Conservation (phyloP, 2,888 invertebrate species). For the Drosophila greeni region DNA sequence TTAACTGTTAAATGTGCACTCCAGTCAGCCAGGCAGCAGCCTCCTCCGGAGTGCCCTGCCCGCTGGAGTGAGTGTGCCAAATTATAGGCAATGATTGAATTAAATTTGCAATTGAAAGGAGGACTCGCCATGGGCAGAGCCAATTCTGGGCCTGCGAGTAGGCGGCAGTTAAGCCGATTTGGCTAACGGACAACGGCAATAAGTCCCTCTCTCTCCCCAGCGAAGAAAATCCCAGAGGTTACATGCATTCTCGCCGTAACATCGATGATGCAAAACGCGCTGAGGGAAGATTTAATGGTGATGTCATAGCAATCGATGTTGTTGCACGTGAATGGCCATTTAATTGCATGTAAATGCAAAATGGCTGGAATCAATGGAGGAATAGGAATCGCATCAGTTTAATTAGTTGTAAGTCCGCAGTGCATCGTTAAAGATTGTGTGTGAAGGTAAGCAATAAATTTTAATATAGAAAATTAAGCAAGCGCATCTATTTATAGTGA, state of each 20-base stretch:
- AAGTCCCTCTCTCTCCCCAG: slow-evolving; percentile 7
- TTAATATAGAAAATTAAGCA: slow-evolving; percentile 45
- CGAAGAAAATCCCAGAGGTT: neutral
- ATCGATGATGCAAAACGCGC: slow-evolving; percentile 37
- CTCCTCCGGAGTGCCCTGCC: slow-evolving; percentile 34
- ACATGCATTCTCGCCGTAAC: slow-evolving; percentile 11
- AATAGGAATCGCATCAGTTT: slow-evolving; percentile 21
- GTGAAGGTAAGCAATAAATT: slow-evolving; percentile 57
- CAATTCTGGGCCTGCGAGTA: slow-evolving; percentile 32
- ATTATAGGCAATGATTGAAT: slow-evolving; percentile 73
- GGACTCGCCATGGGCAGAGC: slow-evolving; percentile 39
- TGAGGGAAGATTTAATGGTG: slow-evolving; percentile 27
- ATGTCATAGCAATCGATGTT: slow-evolving; percentile 53
- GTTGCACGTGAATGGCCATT: slow-evolving; percentile 59
- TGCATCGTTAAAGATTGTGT: slow-evolving; percentile 47
- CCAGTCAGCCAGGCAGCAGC: neutral
- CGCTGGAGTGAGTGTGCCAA: slow-evolving; percentile 57
- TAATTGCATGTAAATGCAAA: slow-evolving; percentile 54
- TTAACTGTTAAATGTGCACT: slow-evolving; percentile 66
- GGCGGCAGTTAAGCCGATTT: slow-evolving; percentile 45
- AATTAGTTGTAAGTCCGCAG: slow-evolving; percentile 35
- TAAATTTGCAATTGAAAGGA: slow-evolving; percentile 73
- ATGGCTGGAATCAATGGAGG: slow-evolving; percentile 14
- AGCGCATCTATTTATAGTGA: slow-evolving; percentile 52
- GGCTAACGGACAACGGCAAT: slow-evolving; percentile 32